Evolutionary conservation across 2,797 vertebrate genomes (phyloP).

Genomic region (Betta splendens): DNA sequence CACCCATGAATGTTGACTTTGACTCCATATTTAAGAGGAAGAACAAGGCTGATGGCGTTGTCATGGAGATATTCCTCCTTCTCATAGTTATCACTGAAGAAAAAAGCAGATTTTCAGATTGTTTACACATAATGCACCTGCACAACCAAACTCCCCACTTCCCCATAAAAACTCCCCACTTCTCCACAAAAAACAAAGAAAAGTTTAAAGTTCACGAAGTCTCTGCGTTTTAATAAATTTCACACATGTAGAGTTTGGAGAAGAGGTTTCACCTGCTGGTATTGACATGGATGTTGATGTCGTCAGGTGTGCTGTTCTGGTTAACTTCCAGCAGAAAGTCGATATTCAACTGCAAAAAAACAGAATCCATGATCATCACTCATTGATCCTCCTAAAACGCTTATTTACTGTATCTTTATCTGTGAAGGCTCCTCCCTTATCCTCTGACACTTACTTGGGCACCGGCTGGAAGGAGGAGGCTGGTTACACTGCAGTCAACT

Average conservation of each 20-base stretch:
- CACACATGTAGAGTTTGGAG: neutral
- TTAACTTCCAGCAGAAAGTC: conserved; percentile 91
- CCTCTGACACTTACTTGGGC: conserved; percentile 79
- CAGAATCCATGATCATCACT: neutral
- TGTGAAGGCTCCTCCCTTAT: neutral
- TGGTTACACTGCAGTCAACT: conserved; percentile 86
- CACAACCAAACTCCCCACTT: too few species aligned
- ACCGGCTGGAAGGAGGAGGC: conserved; percentile 84
- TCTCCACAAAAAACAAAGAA: too few species aligned
- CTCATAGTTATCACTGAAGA: conserved; percentile 87
- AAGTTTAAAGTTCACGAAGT: too few species aligned
- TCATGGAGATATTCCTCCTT: conserved; percentile 73
- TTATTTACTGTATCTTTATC: too few species aligned
- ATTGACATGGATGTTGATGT: conserved; percentile 83
- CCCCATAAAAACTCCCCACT: too few species aligned
- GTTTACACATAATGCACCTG: neutral
- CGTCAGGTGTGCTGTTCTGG: conserved; percentile 85
- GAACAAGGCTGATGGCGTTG: conserved; percentile 77
- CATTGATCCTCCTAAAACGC: neutral
- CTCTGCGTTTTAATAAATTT: neutral
- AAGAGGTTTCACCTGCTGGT: conserved; percentile 82
- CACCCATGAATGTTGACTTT: conserved; percentile 88
- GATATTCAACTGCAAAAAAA: conserved; percentile 83
- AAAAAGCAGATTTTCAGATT: neutral
- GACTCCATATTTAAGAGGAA: conserved; percentile 89